Conservation (phyloP, 2,888 invertebrate species). For the Agrotis segetum region DNA sequence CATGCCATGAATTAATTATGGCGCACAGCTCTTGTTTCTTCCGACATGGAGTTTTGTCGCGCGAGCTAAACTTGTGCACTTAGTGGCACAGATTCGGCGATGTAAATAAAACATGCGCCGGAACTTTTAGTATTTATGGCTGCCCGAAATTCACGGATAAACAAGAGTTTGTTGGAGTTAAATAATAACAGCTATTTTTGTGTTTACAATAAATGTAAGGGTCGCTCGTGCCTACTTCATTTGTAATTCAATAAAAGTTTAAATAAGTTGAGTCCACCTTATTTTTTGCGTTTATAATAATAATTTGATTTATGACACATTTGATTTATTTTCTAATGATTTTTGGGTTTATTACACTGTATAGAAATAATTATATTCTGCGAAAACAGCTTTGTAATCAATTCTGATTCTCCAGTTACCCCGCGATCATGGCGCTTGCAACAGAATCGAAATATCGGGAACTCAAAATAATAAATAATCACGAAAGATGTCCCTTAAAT, state of each 20-base stretch:
- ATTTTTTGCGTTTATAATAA: background rate
- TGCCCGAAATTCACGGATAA: conserved; percentile 33
- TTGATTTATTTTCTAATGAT: background rate
- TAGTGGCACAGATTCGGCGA: conserved; percentile 53
- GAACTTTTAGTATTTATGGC: conserved; percentile 59
- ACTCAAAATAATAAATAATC: too few relatives aligned
- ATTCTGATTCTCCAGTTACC: too few relatives aligned
- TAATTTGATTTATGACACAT: background rate
- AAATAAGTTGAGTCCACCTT: background rate
- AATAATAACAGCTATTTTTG: conserved; percentile 56
- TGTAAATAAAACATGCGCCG: conserved; percentile 59
- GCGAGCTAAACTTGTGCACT: conserved; percentile 56
- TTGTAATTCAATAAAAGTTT: conserved; percentile 30
- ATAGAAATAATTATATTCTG: too few relatives aligned
- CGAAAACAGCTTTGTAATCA: too few relatives aligned
- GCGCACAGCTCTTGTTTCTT: conserved; percentile 70
- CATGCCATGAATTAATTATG: conserved; percentile 80
- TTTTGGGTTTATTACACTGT: too few relatives aligned
- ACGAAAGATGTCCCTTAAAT: too few relatives aligned
- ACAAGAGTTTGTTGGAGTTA: conserved; percentile 46
- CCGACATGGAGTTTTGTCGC: conserved; percentile 70
- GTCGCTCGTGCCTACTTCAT: conserved; percentile 26
- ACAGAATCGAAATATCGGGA: too few relatives aligned
- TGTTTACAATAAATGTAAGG: conserved; percentile 43
- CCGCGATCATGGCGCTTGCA: too few relatives aligned